Percentiles rank a stretch among this genome's conserved stretches.
These are phyloP conservation scores for Coturnix japonica DNA, from an alignment of 2,113 vertebrate species.

Conservation along the genomic window DNA sequence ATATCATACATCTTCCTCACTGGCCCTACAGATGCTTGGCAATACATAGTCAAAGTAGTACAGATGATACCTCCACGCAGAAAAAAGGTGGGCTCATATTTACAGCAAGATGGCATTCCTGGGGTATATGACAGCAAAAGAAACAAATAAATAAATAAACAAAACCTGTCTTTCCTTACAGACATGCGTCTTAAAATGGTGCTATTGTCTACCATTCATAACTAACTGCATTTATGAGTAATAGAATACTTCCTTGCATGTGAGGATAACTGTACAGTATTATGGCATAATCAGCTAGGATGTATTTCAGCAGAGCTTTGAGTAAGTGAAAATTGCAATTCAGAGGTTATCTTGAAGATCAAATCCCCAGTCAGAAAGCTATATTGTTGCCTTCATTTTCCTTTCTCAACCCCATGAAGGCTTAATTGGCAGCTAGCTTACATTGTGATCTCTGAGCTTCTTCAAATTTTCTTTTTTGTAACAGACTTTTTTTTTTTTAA, in stretches of 20 bases:
- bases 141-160: neutral
- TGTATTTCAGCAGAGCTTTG: slow-evolving; percentile 28
- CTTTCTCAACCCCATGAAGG: slow-evolving; percentile 61
- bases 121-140: neutral
- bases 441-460: slow-evolving; percentile 69
- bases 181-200: neutral
- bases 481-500: slow-evolving; percentile 60
- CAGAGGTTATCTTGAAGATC: slow-evolving; percentile 43
- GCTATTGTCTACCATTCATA: neutral
- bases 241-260: slow-evolving; percentile 36
- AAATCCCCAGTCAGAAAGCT: slow-evolving; percentile 62
- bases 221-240: slow-evolving; percentile 25
- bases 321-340: slow-evolving; percentile 41
- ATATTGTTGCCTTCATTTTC: slow-evolving; percentile 65
- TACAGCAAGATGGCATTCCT: neutral
- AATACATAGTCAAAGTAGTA: neutral
- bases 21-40: neutral
- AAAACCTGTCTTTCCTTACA: neutral
- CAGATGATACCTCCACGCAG: neutral
- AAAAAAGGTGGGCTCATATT: neutral
- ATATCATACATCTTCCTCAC: neutral
- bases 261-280: slow-evolving; percentile 16
- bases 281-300: slow-evolving; percentile 9
- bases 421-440: slow-evolving; percentile 76
- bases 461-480: slow-evolving; percentile 72